Evolutionary conservation across 1,140 invertebrate genomes (phyloP), one percentile per base, ranked within the genome.

Genomic region (Schlechtendalia chinensis): DNA sequence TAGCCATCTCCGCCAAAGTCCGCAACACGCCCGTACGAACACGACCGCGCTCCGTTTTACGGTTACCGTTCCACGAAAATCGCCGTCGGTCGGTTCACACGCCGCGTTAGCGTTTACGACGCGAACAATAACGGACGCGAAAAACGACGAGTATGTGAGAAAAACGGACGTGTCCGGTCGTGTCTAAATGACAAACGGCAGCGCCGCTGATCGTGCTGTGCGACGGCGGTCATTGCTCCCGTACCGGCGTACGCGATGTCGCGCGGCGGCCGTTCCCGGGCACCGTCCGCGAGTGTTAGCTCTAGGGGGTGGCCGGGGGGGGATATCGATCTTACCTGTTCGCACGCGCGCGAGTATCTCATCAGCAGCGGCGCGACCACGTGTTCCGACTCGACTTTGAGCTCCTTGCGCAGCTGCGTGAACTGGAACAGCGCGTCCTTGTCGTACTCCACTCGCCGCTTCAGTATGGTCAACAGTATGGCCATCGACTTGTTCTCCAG

Each of bases 291-390:
- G n/a, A n/a, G 39, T 45, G 5, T 45, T 45, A 5, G 39, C 39
- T 45, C 39, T 45, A 45, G 4, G 39, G 39, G 39, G 39, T n/a
- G n/a, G n/a, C n/a, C n/a, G n/a, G 39, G 39, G 39, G 39, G 39
- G 39, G 39, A n/a, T n/a, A 39, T 39, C 32, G 32, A 8, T 39
- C 32, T 39, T 82, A 89, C 89, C 85, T 88, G 89, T 74, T 91
- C 90, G 85, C 93, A 95, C 29, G 93, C 94, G 81, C 92, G 89
- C 0, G 93, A 92, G 86, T 94, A 96, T 82, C 92, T 90, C 91
- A 96, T 93, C 24, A 96, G 87, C 2, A 94, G 86, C 0, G 92
- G 91, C 5, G 93, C 93, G 53, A 94, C 92, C 1, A 92, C 89
- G 81, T 86, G 84, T 61, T 88, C 86, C 10, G 86, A 84, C 11